Base-by-base conservation (phyloP, 2,888 invertebrate genomes). In the Calephelis perditalis region DNA sequence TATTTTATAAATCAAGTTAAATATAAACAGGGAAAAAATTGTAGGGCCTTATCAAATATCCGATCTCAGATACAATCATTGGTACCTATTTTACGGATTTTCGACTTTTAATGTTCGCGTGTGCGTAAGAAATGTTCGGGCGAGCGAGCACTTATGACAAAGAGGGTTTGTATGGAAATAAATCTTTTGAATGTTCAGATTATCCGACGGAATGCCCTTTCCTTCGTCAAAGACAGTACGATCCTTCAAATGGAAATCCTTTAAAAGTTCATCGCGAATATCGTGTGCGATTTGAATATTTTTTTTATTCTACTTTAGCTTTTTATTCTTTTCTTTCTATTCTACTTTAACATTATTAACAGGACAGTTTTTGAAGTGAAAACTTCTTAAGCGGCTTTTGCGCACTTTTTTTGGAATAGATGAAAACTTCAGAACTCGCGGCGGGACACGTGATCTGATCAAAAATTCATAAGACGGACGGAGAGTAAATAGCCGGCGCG, bases 11-110 rank as follows among this genome's bases (percentile, higher is more conserved):
- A 56, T 56, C 52, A 44, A 56, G 58, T 61, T 54, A 62, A 60
- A 60, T 60, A 63, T 64, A 59, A 54, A 59, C 59, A 10, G 55
- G 60, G 46, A 56, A 44, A 62, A 63, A 49, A 59, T 58, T 52
- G 11, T 52, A 15, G 35, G 35, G 52, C 52, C 7, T 63, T 61
- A 62, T 59, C 59, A 47, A 60, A 57, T 59, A 58, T 54, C 62
- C 56, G 60, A 65, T 61, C 56, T 58, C 44, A 62, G 65, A 64
- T 63, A 64, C 63, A 63, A 58, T 61, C 66, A 63, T 63, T 66
- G 65, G 63, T 65, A 67, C 66, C 66, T 64, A 63, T 68, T 70
- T 70, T 62, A 68, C 67, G 67, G 68, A 65, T 61, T 69, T 67
- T 66, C 68, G 63, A 70, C 62, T 70, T 69, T 69, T 63, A 55